A percentile compares a stretch with the other conserved stretches of the same genome.
These are phyloP conservation scores for Tachina grossa DNA, from an alignment of 2,888 invertebrate genomes.

Conservation along the genomic window DNA sequence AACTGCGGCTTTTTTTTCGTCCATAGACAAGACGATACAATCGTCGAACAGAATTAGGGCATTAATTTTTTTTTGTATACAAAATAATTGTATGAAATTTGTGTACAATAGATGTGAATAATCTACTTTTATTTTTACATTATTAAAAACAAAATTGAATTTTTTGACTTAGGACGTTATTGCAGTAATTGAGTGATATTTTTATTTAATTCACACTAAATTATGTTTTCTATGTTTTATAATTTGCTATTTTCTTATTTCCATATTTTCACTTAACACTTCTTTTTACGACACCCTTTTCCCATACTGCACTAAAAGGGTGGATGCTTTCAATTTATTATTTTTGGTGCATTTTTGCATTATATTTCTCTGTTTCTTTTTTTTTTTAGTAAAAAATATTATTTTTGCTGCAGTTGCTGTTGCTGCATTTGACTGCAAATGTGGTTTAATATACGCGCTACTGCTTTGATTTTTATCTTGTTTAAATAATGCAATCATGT, in stretches of 20 bases:
- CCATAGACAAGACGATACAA: too few relatives aligned
- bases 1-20: too few relatives aligned
- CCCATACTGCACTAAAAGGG: constrained; percentile 30
- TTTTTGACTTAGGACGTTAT: too few relatives aligned
- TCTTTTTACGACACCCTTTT: background rate
- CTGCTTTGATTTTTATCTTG: constrained; percentile 73
- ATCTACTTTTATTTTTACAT: too few relatives aligned
- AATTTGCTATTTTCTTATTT: background rate
- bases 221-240: background rate
- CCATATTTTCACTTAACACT: background rate
- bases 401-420: constrained; percentile 26
- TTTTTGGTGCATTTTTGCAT: constrained; percentile 76
- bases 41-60: too few relatives aligned
- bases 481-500: constrained; percentile 80
- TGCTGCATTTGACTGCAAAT: constrained; percentile 68
- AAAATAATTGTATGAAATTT: too few relatives aligned
- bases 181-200: too few relatives aligned
- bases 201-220: too few relatives aligned
- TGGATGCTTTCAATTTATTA: constrained; percentile 73
- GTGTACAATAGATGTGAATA: too few relatives aligned
- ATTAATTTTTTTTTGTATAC: too few relatives aligned
- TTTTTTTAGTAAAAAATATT: constrained; percentile 66
- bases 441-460: constrained; percentile 72
- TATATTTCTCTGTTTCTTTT: constrained; percentile 40
- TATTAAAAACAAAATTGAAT: too few relatives aligned